Evolutionary conservation across 2,113 vertebrate genomes (phyloP), one percentile per base, ranked within the genome.

Genomic region (Pipa parva): DNA sequence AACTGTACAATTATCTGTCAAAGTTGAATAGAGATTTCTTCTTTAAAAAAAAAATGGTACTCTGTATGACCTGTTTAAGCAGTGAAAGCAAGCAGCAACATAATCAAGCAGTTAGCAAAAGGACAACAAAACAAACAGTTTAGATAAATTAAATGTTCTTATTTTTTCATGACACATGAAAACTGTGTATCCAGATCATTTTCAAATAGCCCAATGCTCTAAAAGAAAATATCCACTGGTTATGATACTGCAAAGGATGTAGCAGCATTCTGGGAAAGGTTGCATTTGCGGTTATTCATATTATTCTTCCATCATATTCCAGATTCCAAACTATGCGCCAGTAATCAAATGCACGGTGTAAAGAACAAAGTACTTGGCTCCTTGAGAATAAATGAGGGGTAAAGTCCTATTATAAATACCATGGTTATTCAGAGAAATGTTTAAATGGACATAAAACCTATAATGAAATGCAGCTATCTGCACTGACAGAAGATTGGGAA

Each of bases 111-210:
- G 2, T 29, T 29, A 22, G 20, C 28, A 21, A 57, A 57, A 57
- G n/a, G 25, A 39, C 45, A 50, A 49, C 56, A 18, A 13, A 29
- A 46, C 4, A 15, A 51, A 51, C 21, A 7, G 31, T 18, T 28
- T 50, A 69, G 45, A 29, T 45, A 69, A 69, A 42, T 63, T 51
- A 63, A 63, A 63, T 27, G 58, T 45, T 69, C 18, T 57, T 57
- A 45, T 54, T 60, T 37, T 36, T 18, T n/a, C 33, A 36, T 63
- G n/a, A 29, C 28, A 61, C 48, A 59, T 37, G 29, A 21, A 52
- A 48, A 68, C 27, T 28, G 25, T 29, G 22, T 25, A 7, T 36
- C 31, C 13, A 33, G n/a, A 51, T 42, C 27, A 21, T 49, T 59
- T 54, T 24, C 49, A 7, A 22, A 69, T 36, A 45, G 21, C 21